Evolutionary conservation across 2,888 invertebrate species (phyloP).

Genomic region (Onchidella celtica): DNA sequence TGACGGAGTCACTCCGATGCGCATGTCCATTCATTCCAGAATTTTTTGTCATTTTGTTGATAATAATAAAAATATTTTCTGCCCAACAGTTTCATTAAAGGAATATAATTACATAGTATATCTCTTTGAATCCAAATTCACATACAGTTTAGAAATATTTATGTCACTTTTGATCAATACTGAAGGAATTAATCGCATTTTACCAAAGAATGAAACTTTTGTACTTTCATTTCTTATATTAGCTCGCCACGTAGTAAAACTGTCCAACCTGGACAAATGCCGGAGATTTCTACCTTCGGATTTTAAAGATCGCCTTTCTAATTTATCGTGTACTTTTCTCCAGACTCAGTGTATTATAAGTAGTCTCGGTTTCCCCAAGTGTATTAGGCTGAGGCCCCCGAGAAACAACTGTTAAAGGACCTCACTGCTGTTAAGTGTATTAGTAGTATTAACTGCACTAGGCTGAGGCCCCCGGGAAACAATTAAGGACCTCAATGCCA

Average conservation of each 20-base stretch:
- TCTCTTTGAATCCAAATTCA: too few species aligned
- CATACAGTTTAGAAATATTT: too few species aligned
- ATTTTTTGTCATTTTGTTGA: background rate
- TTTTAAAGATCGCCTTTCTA: background rate
- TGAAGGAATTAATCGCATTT: background rate
- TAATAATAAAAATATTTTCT: background rate
- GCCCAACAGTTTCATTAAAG: too few species aligned
- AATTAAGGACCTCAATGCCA: too few species aligned
- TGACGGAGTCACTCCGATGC: slow-evolving; percentile 43
- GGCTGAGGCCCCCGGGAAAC: too few species aligned
- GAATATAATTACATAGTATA: too few species aligned
- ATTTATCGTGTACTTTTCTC: slow-evolving; percentile 1
- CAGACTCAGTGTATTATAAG: background rate
- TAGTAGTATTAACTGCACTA: too few species aligned
- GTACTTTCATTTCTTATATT: background rate
- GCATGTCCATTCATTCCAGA: slow-evolving; percentile 35
- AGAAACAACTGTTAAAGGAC: too few species aligned
- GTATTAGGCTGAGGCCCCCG: too few species aligned
- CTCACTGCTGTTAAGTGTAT: too few species aligned
- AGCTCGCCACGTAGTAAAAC: slow-evolving; percentile 26
- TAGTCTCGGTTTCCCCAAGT: background rate
- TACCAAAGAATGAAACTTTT: background rate
- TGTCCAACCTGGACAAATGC: slow-evolving; percentile 6
- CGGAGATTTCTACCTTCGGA: background rate
- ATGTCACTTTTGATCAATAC: background rate